phyloP scores from a whole-genome alignment of 2,113 vertebrate genomes.

The Columba livia region DNA sequence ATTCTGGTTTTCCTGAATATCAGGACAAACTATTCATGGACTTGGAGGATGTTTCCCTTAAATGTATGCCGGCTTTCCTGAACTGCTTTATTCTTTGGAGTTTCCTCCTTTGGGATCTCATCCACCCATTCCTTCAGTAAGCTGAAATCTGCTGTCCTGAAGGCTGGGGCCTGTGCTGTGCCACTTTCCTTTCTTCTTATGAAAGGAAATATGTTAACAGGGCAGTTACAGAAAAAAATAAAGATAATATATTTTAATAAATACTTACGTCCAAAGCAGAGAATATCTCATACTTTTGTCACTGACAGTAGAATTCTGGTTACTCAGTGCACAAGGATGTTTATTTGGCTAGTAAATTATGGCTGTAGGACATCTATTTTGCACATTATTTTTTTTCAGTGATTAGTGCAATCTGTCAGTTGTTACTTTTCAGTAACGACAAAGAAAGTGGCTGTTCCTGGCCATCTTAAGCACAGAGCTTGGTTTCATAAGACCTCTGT shows the following conservation, averaged over 20 bases:
- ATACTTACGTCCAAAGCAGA: background rate
- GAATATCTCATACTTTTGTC: background rate
- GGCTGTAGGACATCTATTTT: background rate
- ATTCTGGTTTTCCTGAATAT: background rate
- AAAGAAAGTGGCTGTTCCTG: background rate
- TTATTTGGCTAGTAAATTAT: background rate
- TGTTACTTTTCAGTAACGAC: slow-evolving; percentile 68
- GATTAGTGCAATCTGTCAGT: slow-evolving; percentile 65
- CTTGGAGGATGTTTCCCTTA: background rate
- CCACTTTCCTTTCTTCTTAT: background rate
- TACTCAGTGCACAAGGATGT: background rate
- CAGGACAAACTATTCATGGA: background rate
- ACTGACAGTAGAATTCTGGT: background rate
- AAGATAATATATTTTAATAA: background rate
- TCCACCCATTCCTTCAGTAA: background rate
- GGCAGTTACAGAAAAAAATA: background rate
- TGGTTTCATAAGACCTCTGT: background rate
- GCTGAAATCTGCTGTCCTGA: background rate
- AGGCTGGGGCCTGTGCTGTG: background rate
- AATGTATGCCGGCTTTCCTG: background rate
- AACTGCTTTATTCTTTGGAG: background rate
- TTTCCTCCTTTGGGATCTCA: background rate
- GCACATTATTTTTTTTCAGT: slow-evolving; percentile 55
- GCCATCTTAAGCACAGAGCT: background rate
- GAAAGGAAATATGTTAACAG: background rate